These are phyloP conservation scores for Rhinolophus ferrumequinum DNA, from an alignment of 2,113 vertebrate species.

Conservation along the genomic window DNA sequence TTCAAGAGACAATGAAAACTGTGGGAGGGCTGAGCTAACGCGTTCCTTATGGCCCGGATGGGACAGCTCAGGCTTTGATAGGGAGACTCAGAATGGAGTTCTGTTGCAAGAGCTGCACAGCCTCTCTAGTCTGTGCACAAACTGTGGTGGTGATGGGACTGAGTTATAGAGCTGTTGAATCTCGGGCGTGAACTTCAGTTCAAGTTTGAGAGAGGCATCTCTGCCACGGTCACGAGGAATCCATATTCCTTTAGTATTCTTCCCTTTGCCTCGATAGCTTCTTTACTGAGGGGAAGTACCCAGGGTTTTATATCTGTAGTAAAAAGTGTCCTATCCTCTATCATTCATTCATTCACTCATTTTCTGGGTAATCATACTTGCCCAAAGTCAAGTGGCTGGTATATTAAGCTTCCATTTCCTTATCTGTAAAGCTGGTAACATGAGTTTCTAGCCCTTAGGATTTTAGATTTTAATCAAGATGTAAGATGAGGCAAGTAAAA, in stretches of 20 bases:
- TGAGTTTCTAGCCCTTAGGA: neutral
- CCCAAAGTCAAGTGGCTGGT: neutral
- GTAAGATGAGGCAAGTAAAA: neutral
- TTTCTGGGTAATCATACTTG: neutral
- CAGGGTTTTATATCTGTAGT: neutral
- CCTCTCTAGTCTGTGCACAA: neutral
- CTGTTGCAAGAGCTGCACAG: fast-evolving
- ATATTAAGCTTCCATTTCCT: neutral
- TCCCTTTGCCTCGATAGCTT: neutral
- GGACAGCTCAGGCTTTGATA: neutral
- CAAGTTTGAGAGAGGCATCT: neutral
- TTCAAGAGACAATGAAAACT: neutral
- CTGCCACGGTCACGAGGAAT: neutral
- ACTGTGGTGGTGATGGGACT: neutral
- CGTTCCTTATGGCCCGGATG: neutral
- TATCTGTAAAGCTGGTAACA: neutral
- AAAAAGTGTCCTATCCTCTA: neutral
- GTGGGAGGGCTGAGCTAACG: slow-evolving; percentile 23
- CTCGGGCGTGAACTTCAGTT: neutral
- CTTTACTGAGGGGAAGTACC: neutral
- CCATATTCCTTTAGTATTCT: neutral
- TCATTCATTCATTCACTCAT: neutral
- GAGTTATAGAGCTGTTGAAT: neutral
- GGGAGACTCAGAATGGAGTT: neutral
- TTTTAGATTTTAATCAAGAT: neutral